Base-by-base conservation (phyloP, 1,140 invertebrate species). In the Helicoverpa zea region DNA sequence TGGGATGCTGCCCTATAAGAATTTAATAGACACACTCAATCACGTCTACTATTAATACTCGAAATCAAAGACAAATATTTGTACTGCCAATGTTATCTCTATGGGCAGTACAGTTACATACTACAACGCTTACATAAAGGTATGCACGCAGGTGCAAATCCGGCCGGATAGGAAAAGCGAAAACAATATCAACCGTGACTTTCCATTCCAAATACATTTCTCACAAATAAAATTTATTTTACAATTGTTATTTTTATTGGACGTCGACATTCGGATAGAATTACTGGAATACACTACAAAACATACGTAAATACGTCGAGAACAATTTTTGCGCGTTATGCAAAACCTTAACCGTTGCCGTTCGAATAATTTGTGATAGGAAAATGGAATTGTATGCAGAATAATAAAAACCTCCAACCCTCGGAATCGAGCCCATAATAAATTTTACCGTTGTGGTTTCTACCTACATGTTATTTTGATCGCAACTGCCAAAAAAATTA, bases 351-450 rank as follows among this genome's bases (percentile, higher is more conserved):
- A 88, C 87, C 88, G 89, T 87, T 88, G 83, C 86, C 83, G 79
- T 85, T 84, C 82, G 88, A 89, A 91, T 92, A 92, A 93, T 91
- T 93, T 91, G 87, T 88, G 87, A 92, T 92, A 91, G 90, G 86
- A 90, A 91, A 92, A 92, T 91, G 87, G 87, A 89, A 92, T 92
- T 92, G 89, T 91, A 91, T 92, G 89, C 87, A 89, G 88, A 91
- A 93, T 92, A 90, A 92, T 90, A 90, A 90, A 92, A 61, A 85
- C 78, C 88, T 84, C 83, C 82, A 87, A 91, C 89, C 90, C 88
- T 91, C 87, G 86, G 88, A 88, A 85, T 86, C 84, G 81, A 83
- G 61, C 87, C 87, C 81, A 85, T 88, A 88, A 89, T 89, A 88
- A 93, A 93, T 92, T 90, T 88, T 84, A 84, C 83, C 84, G 80